Evolutionary conservation across 2,888 invertebrate species (phyloP).

Genomic region (Encarsia formosa): DNA sequence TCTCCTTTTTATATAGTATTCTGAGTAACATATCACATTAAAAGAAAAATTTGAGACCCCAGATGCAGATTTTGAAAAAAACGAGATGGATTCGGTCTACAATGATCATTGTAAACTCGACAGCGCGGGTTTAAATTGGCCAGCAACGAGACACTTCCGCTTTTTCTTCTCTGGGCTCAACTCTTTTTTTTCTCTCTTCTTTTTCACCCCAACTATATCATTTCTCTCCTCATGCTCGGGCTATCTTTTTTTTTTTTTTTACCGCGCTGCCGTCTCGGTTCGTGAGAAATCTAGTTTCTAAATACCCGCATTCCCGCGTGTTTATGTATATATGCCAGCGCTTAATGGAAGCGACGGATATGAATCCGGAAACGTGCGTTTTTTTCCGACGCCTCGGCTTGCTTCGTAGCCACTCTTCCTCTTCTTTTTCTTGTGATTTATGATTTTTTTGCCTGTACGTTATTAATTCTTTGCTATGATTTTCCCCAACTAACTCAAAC

Average conservation of each 20-base stretch:
- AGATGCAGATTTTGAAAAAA: slow-evolving; percentile 20
- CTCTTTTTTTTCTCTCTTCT: too few relatives aligned
- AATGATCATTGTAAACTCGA: not conserved
- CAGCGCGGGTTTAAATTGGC: slow-evolving; percentile 18
- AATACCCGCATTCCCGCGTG: not conserved
- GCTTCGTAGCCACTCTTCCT: too few relatives aligned
- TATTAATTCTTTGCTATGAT: too few relatives aligned
- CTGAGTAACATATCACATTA: too few relatives aligned
- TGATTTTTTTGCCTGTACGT: too few relatives aligned
- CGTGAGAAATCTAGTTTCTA: not conserved
- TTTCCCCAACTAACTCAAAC: too few relatives aligned
- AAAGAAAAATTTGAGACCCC: too few relatives aligned
- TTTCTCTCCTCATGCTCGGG: not conserved
- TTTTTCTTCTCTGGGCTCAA: slow-evolving; percentile 4
- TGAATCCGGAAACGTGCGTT: too few relatives aligned
- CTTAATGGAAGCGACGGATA: too few relatives aligned
- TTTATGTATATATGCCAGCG: not conserved
- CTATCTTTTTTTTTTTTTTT: not conserved
- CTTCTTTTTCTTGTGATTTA: too few relatives aligned
- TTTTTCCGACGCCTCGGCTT: too few relatives aligned
- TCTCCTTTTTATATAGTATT: slow-evolving; percentile 6
- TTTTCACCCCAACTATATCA: not conserved
- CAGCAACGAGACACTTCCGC: slow-evolving; percentile 28
- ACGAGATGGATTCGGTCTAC: not conserved
- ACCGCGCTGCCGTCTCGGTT: not conserved